Base-by-base conservation (phyloP, 1,140 invertebrate species). In the Pseudomyrmex flavicornis region DNA sequence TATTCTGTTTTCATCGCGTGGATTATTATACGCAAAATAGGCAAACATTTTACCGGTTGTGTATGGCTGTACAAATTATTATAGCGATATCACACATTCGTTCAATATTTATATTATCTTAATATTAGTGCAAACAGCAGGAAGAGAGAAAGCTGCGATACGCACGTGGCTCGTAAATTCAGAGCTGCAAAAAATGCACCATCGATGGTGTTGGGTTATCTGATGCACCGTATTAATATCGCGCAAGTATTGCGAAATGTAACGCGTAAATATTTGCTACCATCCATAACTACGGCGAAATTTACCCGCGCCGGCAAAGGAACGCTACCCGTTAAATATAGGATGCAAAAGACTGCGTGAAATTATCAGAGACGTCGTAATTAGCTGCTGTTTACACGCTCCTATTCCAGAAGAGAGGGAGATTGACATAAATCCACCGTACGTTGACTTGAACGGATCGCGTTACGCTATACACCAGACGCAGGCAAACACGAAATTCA, bases 401-500 rank as follows among this genome's bases (percentile, higher is more conserved):
- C 2, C 66, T 68, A 58, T 86, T 73, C 86, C 65, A 48, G 10
- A 3, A n/a, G 17, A 22, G 35, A 48, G 15, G 7, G 17, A 5
- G 17, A 59, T 8, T 69, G 56, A 83, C 54, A 68, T 50, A 56
- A 50, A 58, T 44, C 15, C 44, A 61, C 22, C 69, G 15, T 56
- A 52, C 20, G 80, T 75, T 54, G 70, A 86, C 76, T 77, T 79
- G 54, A 69, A 83, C 54, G 79, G 80, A 54, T 63, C 46, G 10
- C 15, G 35, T 35, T 13, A 15, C 46, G 54, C 12, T 7, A 44
- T 69, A 63, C 10, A 62, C 9, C 48, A 35, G 44, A 52, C 3
- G 20, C 26, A 87, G 44, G 66, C 59, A 87, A 87, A 87, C 26
- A 79, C 17, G 56, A 35, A 74, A 84, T 56, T 84, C 77, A 74